These are phyloP conservation scores for Scylla paramamosain DNA, from an alignment of 1,140 invertebrate genomes.

Conservation along the genomic window DNA sequence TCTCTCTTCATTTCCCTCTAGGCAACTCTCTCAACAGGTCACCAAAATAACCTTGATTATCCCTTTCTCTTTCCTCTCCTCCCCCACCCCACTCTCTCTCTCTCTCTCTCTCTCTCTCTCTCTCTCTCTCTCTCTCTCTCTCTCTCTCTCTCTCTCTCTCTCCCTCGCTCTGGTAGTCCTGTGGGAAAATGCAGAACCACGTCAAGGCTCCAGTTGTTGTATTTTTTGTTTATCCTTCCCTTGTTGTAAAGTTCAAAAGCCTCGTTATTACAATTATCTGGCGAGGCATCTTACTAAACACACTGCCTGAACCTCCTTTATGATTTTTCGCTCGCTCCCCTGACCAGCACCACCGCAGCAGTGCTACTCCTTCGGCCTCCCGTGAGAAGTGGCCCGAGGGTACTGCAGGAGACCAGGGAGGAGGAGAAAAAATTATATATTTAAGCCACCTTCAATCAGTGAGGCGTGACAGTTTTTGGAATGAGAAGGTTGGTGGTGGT, in stretches of 20 bases:
- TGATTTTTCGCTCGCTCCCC: neutral
- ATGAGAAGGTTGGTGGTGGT: too few species aligned
- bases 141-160: too few species aligned
- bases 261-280: neutral
- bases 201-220: neutral
- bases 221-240: neutral
- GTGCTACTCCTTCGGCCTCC: neutral
- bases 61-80: neutral
- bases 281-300: neutral
- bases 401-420: neutral
- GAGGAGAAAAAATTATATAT: neutral
- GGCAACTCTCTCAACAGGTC: neutral
- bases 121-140: neutral
- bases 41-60: neutral
- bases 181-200: neutral
- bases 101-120: neutral
- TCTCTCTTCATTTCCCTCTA: neutral
- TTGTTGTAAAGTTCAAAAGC: neutral
- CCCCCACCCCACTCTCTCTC: neutral
- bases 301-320: neutral
- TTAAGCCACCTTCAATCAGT: neutral
- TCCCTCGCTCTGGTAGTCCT: neutral
- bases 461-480: neutral
- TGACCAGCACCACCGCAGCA: neutral
- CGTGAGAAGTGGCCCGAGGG: neutral